Evolutionary conservation across 2,888 invertebrate genomes (phyloP).

Genomic region (Asteroscopus sphinx): DNA sequence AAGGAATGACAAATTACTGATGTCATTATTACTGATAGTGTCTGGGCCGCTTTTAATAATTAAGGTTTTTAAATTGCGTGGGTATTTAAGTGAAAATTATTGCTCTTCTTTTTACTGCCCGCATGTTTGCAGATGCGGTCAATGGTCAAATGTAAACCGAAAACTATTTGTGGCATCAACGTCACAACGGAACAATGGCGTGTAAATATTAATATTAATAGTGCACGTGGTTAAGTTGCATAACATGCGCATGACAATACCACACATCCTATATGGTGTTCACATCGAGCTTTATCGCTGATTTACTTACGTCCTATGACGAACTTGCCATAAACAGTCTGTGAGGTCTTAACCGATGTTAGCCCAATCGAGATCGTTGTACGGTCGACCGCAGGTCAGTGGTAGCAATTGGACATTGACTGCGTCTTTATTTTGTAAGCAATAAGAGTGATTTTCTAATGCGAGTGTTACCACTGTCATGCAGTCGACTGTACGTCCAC

Average conservation of each 20-base stretch:
- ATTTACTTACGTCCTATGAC: constrained; percentile 47
- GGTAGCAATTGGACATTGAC: no score
- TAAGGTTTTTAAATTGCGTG: neutral
- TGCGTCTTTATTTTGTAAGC: no score
- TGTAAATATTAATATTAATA: constrained; percentile 57
- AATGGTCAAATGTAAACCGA: constrained; percentile 42
- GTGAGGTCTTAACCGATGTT: constrained; percentile 69
- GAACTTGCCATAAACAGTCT: constrained; percentile 53
- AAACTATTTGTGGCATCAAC: constrained; percentile 39
- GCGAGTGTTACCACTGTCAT: no score
- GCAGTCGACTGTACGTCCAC: no score
- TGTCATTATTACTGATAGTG: no score
- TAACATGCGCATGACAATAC: constrained; percentile 57
- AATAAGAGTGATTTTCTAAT: no score
- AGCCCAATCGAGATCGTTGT: constrained; percentile 50
- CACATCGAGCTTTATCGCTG: constrained; percentile 31
- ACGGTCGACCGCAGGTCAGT: no score
- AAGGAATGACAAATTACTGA: no score
- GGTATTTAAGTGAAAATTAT: neutral
- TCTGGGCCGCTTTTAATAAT: no score
- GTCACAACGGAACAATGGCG: constrained; percentile 51
- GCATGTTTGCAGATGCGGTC: constrained; percentile 33
- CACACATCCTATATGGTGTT: constrained; percentile 40
- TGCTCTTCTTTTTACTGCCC: constrained; percentile 5
- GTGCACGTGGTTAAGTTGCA: constrained; percentile 60